phyloP scores from a whole-genome alignment of 2,888 invertebrate genomes.

The Strigamia transsilvanica region DNA sequence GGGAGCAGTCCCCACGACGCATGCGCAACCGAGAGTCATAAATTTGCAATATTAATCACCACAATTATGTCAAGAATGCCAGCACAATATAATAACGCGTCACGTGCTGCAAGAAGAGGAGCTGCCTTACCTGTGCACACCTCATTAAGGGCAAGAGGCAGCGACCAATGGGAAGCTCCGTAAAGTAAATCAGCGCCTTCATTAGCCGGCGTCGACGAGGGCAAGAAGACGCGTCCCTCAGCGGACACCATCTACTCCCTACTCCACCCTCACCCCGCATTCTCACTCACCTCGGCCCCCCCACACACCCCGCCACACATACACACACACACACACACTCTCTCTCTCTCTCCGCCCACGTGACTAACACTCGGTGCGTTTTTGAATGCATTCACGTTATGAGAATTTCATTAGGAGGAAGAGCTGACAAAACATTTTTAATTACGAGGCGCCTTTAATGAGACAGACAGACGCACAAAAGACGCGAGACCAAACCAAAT shows the following conservation, averaged over 20 bases:
- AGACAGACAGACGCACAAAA: constrained; percentile 49
- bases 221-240: constrained; percentile 49
- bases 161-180: constrained; percentile 49
- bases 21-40: constrained; percentile 49
- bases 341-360: constrained; percentile 20
- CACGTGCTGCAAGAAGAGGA: constrained; percentile 49
- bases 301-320: background rate
- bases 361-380: constrained; percentile 49
- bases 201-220: constrained; percentile 49
- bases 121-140: constrained; percentile 49
- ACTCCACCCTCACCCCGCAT: constrained; percentile 3
- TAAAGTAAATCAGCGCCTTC: constrained; percentile 49
- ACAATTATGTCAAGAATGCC: constrained; percentile 49
- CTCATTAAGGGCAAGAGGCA: constrained; percentile 49
- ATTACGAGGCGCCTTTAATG: constrained; percentile 49
- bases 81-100: constrained; percentile 49
- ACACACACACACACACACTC: background rate
- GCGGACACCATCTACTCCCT: constrained; percentile 46
- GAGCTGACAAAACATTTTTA: constrained; percentile 49
- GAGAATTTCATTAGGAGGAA: constrained; percentile 49
- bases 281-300: background rate
- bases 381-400: constrained; percentile 47
- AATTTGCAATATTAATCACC: constrained; percentile 49
- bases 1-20: constrained; percentile 46
- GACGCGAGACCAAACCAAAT: constrained; percentile 41